Conservation (phyloP, 2,888 invertebrate species). For the Papilio protenor region DNA sequence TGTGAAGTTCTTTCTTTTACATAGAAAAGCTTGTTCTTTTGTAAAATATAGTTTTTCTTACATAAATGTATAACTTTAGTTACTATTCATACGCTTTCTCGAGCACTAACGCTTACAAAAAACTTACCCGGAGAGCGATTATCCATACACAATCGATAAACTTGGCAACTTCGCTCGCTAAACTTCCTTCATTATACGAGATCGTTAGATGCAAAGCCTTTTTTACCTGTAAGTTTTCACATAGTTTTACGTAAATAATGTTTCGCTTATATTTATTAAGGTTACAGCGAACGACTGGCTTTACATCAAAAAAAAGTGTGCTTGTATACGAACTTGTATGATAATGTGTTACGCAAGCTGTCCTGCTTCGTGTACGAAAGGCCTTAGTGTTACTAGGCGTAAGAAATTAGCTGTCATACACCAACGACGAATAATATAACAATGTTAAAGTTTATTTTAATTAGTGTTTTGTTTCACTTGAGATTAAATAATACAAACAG, state of each 20-base stretch:
- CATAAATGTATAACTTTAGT: not conserved
- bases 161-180: slow-evolving; percentile 12
- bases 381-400: too few relatives aligned
- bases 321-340: too few relatives aligned
- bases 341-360: too few relatives aligned
- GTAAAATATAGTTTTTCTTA: not conserved
- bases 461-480: slow-evolving; percentile 6
- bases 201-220: slow-evolving; percentile 23
- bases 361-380: too few relatives aligned
- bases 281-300: too few relatives aligned
- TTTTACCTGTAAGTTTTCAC: not conserved
- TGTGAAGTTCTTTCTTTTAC: not conserved
- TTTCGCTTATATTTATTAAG: not conserved
- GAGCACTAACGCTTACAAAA: not conserved
- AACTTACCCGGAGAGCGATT: slow-evolving; percentile 25
- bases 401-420: not conserved
- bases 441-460: not conserved
- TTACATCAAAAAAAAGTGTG: too few relatives aligned
- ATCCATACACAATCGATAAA: slow-evolving; percentile 32
- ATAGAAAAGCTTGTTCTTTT: not conserved
- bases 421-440: not conserved
- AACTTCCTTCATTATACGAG: slow-evolving; percentile 13
- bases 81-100: slow-evolving; percentile 1
- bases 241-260: not conserved
- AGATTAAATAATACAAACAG: slow-evolving; percentile 3